phyloP scores from a whole-genome alignment of 2,888 invertebrate species.

The Allophyes oxyacanthae region DNA sequence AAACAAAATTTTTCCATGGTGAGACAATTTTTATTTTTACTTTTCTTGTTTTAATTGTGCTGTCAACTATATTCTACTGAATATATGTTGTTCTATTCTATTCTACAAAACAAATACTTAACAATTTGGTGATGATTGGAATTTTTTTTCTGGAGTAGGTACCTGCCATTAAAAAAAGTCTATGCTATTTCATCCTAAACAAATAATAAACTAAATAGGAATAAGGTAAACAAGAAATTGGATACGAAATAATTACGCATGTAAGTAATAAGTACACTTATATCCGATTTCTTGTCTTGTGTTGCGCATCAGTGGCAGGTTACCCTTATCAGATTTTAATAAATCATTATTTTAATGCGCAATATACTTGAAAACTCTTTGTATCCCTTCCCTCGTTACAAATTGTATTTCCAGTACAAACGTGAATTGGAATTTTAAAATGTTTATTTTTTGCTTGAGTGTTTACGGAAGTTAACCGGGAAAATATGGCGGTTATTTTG shows the following conservation, averaged over 20 bases:
- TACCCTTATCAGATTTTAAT: neutral
- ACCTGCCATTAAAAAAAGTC: too few relatives aligned
- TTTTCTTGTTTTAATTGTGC: too few relatives aligned
- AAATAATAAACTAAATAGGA: neutral
- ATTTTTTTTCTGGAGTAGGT: too few relatives aligned
- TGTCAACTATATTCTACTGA: too few relatives aligned
- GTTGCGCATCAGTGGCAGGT: neutral
- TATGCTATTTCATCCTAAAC: too few relatives aligned
- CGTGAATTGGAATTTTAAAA: neutral
- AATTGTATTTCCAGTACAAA: neutral
- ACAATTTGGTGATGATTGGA: too few relatives aligned
- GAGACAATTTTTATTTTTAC: too few relatives aligned
- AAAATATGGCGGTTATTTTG: conserved; percentile 19
- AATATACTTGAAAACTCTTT: conserved; percentile 7
- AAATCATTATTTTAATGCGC: neutral
- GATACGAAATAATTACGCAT: too few relatives aligned
- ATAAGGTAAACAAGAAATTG: neutral
- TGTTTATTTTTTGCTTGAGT: conserved; percentile 8
- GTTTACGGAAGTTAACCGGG: conserved; percentile 22
- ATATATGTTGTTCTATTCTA: too few relatives aligned
- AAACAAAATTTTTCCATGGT: too few relatives aligned
- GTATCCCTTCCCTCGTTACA: neutral
- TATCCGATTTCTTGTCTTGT: neutral
- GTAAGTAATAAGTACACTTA: too few relatives aligned
- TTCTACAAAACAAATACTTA: too few relatives aligned